A percentile compares a stretch with the other conserved stretches of the same genome.
Conservation (phyloP, 2,113 vertebrate genomes). For the Ailurus styani region DNA sequence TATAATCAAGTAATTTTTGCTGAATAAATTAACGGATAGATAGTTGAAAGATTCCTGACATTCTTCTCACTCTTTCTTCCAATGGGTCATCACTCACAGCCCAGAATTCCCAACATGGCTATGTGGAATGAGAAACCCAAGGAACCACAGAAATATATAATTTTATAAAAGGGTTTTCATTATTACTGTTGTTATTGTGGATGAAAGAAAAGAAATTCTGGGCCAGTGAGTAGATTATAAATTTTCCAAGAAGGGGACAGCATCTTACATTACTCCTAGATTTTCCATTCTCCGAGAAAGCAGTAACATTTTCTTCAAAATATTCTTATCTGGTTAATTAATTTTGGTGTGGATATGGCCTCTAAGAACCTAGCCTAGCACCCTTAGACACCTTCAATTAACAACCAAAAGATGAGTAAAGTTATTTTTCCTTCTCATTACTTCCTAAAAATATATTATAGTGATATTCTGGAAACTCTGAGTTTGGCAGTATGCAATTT, state of each 20-base stretch:
- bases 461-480: background rate
- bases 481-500: conserved; percentile 2
- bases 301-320: background rate
- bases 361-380: background rate
- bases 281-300: background rate
- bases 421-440: background rate
- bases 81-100: background rate
- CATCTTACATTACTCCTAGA: background rate
- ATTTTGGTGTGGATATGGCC: background rate
- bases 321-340: background rate
- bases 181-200: background rate
- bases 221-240: background rate
- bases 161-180: background rate
- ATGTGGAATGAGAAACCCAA: background rate
- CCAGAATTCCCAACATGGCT: background rate
- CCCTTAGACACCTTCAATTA: background rate
- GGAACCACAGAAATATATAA: background rate
- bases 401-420: background rate
- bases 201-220: background rate
- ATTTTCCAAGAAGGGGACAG: background rate
- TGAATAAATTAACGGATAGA: background rate
- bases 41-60: background rate
- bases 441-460: background rate
- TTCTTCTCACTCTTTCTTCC: background rate
- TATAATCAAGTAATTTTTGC: background rate